These are phyloP conservation scores for Paradisaea rubra DNA, from an alignment of 2,113 vertebrate genomes.

Conservation along the genomic window DNA sequence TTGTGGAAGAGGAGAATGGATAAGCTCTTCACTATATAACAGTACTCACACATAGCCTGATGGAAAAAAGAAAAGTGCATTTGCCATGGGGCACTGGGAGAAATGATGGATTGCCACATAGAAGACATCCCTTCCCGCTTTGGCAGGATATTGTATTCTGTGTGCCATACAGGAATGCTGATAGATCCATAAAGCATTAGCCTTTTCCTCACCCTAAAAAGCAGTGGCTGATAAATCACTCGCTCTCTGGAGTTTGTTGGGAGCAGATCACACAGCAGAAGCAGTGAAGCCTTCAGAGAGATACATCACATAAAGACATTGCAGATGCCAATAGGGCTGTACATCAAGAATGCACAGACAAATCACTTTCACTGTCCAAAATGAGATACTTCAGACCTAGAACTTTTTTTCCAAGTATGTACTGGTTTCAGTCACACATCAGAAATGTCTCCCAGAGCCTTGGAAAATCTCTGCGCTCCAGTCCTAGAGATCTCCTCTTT, in stretches of 20 bases:
- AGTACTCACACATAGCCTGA: not conserved
- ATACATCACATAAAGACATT: not conserved
- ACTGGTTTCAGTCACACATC: not conserved
- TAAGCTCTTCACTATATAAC: not conserved
- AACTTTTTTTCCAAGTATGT: not conserved
- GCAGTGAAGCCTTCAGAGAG: not conserved
- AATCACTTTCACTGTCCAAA: not conserved
- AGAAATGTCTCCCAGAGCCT: not conserved
- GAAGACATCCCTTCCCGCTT: not conserved
- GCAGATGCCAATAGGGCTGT: not conserved
- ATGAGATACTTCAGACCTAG: not conserved
- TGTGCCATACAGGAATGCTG: not conserved
- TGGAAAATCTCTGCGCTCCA: not conserved
- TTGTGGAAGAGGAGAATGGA: constrained; percentile 19
- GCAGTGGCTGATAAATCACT: constrained; percentile 32
- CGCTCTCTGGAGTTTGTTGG: not conserved
- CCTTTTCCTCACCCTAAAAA: constrained; percentile 39
- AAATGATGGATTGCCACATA: constrained; percentile 1
- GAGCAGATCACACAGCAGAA: not conserved
- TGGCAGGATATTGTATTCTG: constrained; percentile 20
- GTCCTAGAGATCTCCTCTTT: too few species aligned
- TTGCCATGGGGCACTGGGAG: not conserved
- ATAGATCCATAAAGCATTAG: constrained; percentile 23
- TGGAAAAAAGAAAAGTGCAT: not conserved
- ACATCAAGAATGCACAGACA: not conserved